These are phyloP conservation scores for Drosophila pectinifera DNA, from an alignment of 1,140 invertebrate genomes.

Conservation along the genomic window DNA sequence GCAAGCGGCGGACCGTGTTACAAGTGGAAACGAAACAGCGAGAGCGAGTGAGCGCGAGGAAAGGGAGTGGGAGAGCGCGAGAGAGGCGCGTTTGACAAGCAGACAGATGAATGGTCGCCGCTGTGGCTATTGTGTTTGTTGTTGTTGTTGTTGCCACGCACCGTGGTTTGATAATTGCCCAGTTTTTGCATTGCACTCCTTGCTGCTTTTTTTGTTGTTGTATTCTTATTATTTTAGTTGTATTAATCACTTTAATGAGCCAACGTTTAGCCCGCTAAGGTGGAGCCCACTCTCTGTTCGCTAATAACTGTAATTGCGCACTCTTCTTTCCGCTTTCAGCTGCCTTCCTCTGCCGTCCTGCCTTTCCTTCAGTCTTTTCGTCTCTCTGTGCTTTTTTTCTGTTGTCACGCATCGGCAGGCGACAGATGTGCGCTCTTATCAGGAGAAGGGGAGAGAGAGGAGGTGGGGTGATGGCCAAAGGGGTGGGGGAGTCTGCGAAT, in stretches of 20 bases:
- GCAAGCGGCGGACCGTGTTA: slow-evolving; percentile 43
- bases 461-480: not conserved
- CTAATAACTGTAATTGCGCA: slow-evolving; percentile 79
- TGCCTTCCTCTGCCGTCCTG: slow-evolving; percentile 1
- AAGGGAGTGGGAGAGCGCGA: slow-evolving; percentile 37
- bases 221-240: slow-evolving; percentile 37
- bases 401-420: slow-evolving; percentile 66
- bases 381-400: slow-evolving; percentile 19
- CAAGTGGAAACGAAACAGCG: slow-evolving; percentile 72
- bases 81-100: slow-evolving; percentile 50
- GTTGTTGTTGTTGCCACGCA: slow-evolving; percentile 46
- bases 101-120: slow-evolving; percentile 33
- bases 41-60: slow-evolving; percentile 34
- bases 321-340: slow-evolving; percentile 40
- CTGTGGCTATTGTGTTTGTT: slow-evolving; percentile 9
- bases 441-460: not conserved
- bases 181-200: slow-evolving; percentile 43
- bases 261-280: slow-evolving; percentile 65
- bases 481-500: slow-evolving; percentile 40
- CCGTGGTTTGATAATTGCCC: slow-evolving; percentile 73
- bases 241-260: slow-evolving; percentile 77
- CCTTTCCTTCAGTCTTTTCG: slow-evolving; percentile 17
- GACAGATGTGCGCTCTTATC: slow-evolving; percentile 70
- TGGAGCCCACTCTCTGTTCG: slow-evolving; percentile 45
- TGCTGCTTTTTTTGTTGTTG: slow-evolving; percentile 35